A percentile compares a stretch with the other conserved stretches of the same genome.
These are phyloP conservation scores for Scaptomyza graminum DNA, from an alignment of 1,140 invertebrate species.

Conservation along the genomic window DNA sequence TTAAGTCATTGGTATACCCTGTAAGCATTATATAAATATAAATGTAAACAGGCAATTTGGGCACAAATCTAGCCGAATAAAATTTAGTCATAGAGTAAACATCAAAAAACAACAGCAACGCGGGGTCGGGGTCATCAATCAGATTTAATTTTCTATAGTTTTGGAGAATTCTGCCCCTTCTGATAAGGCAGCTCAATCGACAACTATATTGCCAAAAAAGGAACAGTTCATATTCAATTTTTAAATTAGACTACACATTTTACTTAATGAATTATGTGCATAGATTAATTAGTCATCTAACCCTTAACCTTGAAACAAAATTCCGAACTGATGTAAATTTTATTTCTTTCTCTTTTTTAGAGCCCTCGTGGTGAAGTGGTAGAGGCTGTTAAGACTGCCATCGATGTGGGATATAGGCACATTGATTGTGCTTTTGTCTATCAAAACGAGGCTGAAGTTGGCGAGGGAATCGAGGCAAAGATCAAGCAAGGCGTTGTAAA, in stretches of 20 bases:
- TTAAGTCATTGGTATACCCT: background rate
- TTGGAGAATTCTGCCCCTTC: background rate
- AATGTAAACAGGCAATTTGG: no score
- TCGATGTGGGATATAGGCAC: slow-evolving; percentile 91
- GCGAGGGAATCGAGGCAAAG: slow-evolving; percentile 87
- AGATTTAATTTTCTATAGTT: no score
- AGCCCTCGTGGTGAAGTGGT: slow-evolving; percentile 89
- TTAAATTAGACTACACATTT: background rate
- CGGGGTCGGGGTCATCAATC: no score
- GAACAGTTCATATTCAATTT: background rate
- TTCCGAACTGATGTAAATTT: no score
- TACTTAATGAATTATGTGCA: background rate
- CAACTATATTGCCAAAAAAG: background rate
- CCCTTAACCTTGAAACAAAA: slow-evolving; percentile 9
- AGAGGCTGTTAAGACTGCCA: slow-evolving; percentile 90
- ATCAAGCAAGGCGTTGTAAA: slow-evolving; percentile 85
- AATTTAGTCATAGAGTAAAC: background rate
- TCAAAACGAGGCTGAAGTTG: slow-evolving; percentile 91
- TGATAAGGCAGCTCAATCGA: background rate
- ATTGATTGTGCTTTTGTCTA: slow-evolving; percentile 93
- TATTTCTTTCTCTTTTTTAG: slow-evolving; percentile 84
- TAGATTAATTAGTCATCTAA: slow-evolving; percentile 2
- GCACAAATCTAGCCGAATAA: no score
- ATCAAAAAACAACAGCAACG: no score
- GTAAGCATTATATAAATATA: background rate